A percentile compares a stretch with the other conserved stretches of the same genome.
These are phyloP conservation scores for Catostylus mosaicus DNA, from an alignment of 30 jellyfish, hydroid and myxozoan species.

Conservation along the genomic window DNA sequence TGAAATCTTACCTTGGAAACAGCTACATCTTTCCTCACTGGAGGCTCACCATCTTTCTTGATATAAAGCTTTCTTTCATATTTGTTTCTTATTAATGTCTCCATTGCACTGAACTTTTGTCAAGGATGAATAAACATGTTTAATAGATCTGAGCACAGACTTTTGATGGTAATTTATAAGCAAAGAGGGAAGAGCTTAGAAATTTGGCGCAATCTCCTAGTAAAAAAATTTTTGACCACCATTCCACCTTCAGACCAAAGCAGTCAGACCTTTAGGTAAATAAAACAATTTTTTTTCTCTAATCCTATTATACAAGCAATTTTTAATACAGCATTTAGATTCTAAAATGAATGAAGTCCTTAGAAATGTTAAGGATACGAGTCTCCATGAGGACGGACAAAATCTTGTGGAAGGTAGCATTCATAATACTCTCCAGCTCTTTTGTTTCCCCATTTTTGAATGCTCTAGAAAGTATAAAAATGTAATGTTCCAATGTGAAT, in stretches of 20 bases:
- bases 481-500: not conserved
- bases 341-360: too few species aligned
- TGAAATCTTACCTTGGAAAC: not conserved
- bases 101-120: conserved; percentile 79
- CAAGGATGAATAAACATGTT: conserved; percentile 11
- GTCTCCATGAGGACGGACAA: conserved; percentile 87
- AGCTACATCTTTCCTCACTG: conserved; percentile 27
- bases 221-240: too few species aligned
- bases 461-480: conserved; percentile 38
- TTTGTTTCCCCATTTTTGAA: conserved; percentile 89
- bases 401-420: conserved; percentile 84
- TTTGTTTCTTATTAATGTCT: conserved; percentile 80
- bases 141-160: too few species aligned
- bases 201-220: too few species aligned
- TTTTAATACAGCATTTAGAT: too few species aligned
- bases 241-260: too few species aligned
- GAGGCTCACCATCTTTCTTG: conserved; percentile 86
- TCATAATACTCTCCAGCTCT: conserved; percentile 86
- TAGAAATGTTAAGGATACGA: conserved; percentile 81
- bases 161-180: too few species aligned
- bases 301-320: too few species aligned
- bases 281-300: too few species aligned
- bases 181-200: too few species aligned
- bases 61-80: conserved; percentile 86
- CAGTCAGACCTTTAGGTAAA: too few species aligned